Conservation (phyloP, 2,797 vertebrate genomes). For the Xiphorhynchus erythropygius region DNA sequence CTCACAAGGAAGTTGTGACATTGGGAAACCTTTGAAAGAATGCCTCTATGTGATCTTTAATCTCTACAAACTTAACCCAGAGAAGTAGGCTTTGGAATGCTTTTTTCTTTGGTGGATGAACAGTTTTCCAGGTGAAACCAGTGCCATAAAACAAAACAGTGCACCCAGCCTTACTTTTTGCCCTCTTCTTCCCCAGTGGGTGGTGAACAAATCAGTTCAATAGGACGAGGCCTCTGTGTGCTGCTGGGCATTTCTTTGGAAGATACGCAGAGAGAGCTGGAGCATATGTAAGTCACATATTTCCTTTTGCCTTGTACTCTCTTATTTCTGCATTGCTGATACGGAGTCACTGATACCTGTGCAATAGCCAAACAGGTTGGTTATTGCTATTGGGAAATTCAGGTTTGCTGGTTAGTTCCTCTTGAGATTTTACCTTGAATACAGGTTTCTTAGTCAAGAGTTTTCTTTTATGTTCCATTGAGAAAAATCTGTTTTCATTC, state of each 20-base stretch:
- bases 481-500: neutral
- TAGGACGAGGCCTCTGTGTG: constrained; percentile 91
- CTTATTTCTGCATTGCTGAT: neutral
- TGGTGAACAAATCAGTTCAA: constrained; percentile 88
- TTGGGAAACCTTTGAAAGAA: neutral
- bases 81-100: neutral
- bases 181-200: constrained; percentile 79
- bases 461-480: neutral
- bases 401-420: neutral
- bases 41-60: neutral
- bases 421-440: neutral
- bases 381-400: neutral
- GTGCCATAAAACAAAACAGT: neutral
- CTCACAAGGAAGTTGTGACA: neutral
- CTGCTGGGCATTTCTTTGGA: constrained; percentile 92
- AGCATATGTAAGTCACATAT: constrained; percentile 89
- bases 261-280: constrained; percentile 91
- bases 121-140: neutral
- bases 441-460: neutral
- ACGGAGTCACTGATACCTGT: neutral
- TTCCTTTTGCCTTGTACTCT: neutral
- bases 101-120: neutral
- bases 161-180: neutral
- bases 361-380: neutral
- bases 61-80: neutral